Evolutionary conservation across 2,113 vertebrate genomes (phyloP).

Genomic region (Paradoxurus hermaphroditus): DNA sequence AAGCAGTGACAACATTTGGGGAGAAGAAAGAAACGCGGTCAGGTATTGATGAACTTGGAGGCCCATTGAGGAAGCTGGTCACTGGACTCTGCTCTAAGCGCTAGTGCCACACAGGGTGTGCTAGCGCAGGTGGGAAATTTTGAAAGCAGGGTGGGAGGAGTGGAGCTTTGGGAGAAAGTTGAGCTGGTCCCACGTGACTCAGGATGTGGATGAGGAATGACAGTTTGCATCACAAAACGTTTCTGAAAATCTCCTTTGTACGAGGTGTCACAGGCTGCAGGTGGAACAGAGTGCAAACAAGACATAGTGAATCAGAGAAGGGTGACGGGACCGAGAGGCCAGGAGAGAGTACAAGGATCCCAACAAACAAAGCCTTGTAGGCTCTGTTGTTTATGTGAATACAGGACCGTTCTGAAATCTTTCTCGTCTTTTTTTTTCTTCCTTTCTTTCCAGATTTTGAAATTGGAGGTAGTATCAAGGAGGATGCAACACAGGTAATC

Average conservation of each 20-base stretch:
- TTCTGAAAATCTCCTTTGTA: neutral
- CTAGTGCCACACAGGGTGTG: neutral
- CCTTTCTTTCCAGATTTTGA: constrained; percentile 60
- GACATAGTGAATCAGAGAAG: neutral
- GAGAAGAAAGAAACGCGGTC: neutral
- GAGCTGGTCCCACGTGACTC: neutral
- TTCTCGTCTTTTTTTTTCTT: neutral
- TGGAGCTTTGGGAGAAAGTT: neutral
- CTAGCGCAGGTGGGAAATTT: neutral
- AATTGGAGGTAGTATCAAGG: constrained; percentile 40
- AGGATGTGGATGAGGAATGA: neutral
- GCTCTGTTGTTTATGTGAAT: neutral
- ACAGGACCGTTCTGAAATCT: neutral
- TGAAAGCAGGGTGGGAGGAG: neutral
- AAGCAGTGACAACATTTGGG: neutral
- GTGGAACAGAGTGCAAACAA: neutral
- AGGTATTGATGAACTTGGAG: neutral
- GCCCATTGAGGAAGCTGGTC: neutral
- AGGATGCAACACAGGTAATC: constrained; percentile 29
- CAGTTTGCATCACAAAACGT: neutral
- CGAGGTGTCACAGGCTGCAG: neutral
- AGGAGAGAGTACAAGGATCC: neutral
- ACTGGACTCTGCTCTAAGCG: neutral
- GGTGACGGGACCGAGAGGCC: neutral
- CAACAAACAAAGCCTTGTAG: neutral